A percentile compares a stretch with the other conserved stretches of the same genome.
phyloP scores from a whole-genome alignment of 2,797 vertebrate genomes.

The Oceanodroma leucorhoa region DNA sequence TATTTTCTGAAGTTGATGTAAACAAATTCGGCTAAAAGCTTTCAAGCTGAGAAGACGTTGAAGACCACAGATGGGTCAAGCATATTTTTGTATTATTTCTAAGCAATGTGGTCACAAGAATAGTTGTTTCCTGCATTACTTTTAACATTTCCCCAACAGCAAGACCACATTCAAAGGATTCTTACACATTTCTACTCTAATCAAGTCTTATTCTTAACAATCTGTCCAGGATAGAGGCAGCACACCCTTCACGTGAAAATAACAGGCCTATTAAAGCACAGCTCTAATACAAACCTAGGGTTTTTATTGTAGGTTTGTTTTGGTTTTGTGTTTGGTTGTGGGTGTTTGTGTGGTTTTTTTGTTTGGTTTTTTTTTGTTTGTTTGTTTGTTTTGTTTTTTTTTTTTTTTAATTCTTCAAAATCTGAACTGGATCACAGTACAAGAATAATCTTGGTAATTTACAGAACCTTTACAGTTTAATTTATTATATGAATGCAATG shows the following conservation, averaged over 20 bases:
- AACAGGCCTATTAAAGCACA: background rate
- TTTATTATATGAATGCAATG: background rate
- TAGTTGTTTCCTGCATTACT: background rate
- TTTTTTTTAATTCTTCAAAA: background rate
- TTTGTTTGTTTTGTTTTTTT: no score
- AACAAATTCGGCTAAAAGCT: slow-evolving; percentile 11
- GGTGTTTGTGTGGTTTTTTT: no score
- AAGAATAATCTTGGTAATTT: background rate
- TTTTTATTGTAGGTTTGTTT: background rate
- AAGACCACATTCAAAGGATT: background rate
- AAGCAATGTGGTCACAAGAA: background rate
- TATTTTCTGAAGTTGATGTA: slow-evolving; percentile 1
- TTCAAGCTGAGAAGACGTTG: background rate
- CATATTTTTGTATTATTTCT: background rate
- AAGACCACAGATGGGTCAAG: background rate
- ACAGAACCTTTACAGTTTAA: background rate
- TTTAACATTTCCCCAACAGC: background rate
- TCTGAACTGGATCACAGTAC: background rate
- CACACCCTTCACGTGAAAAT: background rate
- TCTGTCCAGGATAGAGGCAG: background rate
- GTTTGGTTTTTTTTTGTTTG: no score
- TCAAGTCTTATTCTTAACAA: background rate
- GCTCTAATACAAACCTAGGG: background rate
- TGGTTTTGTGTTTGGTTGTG: background rate
- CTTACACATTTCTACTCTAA: background rate